Evolutionary conservation across 2,888 invertebrate genomes (phyloP).

Genomic region (Gisinianus flammeolus): DNA sequence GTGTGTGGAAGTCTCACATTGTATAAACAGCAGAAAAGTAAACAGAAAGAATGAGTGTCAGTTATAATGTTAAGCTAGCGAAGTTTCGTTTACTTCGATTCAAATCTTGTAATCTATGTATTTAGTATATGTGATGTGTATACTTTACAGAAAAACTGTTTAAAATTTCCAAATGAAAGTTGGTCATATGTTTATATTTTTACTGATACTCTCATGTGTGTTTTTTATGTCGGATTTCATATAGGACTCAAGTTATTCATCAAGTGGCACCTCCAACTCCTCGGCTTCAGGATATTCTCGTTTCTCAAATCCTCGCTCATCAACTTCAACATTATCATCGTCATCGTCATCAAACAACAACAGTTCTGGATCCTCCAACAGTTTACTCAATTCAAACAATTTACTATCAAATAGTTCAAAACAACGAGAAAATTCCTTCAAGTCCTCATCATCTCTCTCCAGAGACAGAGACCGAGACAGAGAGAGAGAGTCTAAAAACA

Average conservation of each 20-base stretch:
- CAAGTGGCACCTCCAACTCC: constrained; percentile 18
- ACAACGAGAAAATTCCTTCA: constrained; percentile 29
- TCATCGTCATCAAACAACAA: too few relatives aligned
- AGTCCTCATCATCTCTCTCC: not conserved
- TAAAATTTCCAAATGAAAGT: too few relatives aligned
- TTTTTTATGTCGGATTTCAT: constrained; percentile 2
- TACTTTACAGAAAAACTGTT: too few relatives aligned
- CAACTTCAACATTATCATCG: constrained; percentile 1
- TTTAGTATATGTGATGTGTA: too few relatives aligned
- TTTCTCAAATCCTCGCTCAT: not conserved
- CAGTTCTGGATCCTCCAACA: not conserved
- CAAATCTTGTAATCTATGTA: too few relatives aligned
- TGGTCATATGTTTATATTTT: not conserved
- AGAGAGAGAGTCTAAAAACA: too few relatives aligned
- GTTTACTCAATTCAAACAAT: constrained; percentile 4
- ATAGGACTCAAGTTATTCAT: constrained; percentile 49
- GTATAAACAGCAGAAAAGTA: too few relatives aligned
- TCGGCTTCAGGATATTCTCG: constrained; percentile 12
- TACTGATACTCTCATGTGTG: too few relatives aligned
- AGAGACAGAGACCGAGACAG: constrained; percentile 2
- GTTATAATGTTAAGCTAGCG: too few relatives aligned
- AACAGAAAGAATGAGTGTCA: too few relatives aligned
- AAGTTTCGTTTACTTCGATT: too few relatives aligned
- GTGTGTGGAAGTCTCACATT: too few relatives aligned
- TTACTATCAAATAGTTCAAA: constrained; percentile 17